Evolutionary conservation across 2,113 vertebrate genomes (phyloP), one percentile per base, ranked within the genome.

Genomic region (Barnardius zonarius): DNA sequence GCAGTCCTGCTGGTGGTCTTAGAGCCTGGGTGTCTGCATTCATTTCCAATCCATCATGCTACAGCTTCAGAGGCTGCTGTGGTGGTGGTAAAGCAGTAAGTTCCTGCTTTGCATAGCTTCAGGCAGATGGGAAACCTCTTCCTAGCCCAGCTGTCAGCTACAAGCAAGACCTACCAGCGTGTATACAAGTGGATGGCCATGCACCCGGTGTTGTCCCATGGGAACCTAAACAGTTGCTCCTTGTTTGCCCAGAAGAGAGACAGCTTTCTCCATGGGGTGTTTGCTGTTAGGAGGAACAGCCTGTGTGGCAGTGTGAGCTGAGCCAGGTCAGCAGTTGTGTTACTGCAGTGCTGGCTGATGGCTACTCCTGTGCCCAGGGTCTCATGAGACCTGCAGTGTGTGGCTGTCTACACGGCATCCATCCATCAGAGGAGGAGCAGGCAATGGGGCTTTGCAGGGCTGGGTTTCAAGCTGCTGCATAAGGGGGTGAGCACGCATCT

Each of bases 401-500:
- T 63, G 15, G 4, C 31, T 81, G 2, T 83, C 17, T 49, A 37
- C 27, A 24, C 55, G 33, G 30, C 33, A 54, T 31, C 14, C 48
- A 84, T 28, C 54, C 0, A 0, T 49, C 7, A 8, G 35, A 51
- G 17, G 35, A 76, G 39, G 11, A 86, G 20, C 14, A 17, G 35
- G 35, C 12, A 6, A 1, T n/a, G 54, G 39, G 39, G 9, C 17
- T 72, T 90, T 76, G 25, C 76, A 86, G 72, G 48, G 28, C 55
- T 85, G 41, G 7, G 2, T 67, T 79, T 94, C 63, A 49, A 54
- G 68, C 63, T 39, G 16, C 37, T 49, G 48, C 7, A 9, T 7
- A 31, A 41, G 44, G 22, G 22, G 18, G 1, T 62, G n/a, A 13
- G 11, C 0, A 3, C 2, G 1, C 39, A 0, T 72, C 17, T 28